phyloP scores from a whole-genome alignment of 2,797 vertebrate genomes.

The Danio aesculapii region DNA sequence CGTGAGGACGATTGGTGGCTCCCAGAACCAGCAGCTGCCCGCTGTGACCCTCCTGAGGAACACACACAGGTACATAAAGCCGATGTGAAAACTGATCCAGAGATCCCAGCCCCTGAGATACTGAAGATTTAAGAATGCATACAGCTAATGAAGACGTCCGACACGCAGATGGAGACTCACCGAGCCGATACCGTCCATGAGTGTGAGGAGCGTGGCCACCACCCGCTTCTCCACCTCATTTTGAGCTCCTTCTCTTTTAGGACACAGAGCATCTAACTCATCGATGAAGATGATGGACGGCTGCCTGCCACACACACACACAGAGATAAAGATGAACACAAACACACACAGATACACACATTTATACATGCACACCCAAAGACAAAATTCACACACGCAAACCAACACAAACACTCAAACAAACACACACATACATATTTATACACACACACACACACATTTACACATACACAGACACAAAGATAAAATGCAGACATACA shows the following conservation, averaged over 20 bases:
- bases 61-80: neutral
- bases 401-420: too few relatives aligned
- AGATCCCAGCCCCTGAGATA: neutral
- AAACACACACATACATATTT: too few relatives aligned
- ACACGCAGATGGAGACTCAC: conserved; percentile 76
- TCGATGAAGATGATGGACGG: conserved; percentile 97
- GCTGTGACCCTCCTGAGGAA: conserved; percentile 85
- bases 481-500: too few relatives aligned
- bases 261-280: conserved; percentile 94
- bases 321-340: neutral
- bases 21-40: conserved; percentile 92
- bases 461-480: neutral
- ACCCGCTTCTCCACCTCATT: conserved; percentile 97
- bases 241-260: conserved; percentile 91
- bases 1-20: conserved; percentile 93
- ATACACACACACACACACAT: too few relatives aligned
- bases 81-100: neutral
- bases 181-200: conserved; percentile 97
- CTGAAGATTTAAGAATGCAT: neutral
- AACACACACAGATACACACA: neutral
- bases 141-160: too few relatives aligned
- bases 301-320: conserved; percentile 70
- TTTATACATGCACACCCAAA: too few relatives aligned
- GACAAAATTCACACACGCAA: too few relatives aligned
- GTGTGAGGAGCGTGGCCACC: conserved; percentile 91